phyloP scores from a whole-genome alignment of 2,113 vertebrate genomes.

The Parus major region DNA sequence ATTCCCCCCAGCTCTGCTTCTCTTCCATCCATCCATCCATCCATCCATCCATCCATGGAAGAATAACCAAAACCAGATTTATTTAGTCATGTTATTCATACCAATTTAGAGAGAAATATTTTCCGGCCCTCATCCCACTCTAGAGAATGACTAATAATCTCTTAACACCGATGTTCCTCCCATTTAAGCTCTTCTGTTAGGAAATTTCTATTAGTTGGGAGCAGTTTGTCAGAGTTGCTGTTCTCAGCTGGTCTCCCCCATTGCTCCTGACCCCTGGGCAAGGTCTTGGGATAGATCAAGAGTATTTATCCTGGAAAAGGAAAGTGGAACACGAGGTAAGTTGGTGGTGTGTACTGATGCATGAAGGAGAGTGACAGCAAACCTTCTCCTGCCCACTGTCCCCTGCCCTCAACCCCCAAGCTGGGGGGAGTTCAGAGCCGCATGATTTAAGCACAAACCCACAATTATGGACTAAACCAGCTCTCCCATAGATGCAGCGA shows the following conservation, averaged over 20 bases:
- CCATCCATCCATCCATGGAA: neutral
- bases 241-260: neutral
- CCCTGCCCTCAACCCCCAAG: neutral
- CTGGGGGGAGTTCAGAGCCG: neutral
- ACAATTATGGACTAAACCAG: neutral
- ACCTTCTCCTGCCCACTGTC: neutral
- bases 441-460: neutral
- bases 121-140: slow-evolving; percentile 22
- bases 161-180: neutral
- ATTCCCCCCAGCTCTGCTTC: neutral
- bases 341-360: neutral
- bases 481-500: neutral
- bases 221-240: neutral
- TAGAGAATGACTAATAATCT: slow-evolving; percentile 39
- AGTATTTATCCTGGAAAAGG: neutral
- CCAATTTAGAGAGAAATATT: neutral
- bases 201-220: neutral
- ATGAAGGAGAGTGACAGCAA: neutral
- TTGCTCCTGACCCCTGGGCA: neutral
- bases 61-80: neutral
- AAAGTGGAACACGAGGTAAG: neutral
- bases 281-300: neutral
- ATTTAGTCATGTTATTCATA: neutral
- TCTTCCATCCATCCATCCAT: neutral
- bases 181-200: neutral